Conservation (phyloP, 2,797 vertebrate species). For the Pithecia hirsuta region DNA sequence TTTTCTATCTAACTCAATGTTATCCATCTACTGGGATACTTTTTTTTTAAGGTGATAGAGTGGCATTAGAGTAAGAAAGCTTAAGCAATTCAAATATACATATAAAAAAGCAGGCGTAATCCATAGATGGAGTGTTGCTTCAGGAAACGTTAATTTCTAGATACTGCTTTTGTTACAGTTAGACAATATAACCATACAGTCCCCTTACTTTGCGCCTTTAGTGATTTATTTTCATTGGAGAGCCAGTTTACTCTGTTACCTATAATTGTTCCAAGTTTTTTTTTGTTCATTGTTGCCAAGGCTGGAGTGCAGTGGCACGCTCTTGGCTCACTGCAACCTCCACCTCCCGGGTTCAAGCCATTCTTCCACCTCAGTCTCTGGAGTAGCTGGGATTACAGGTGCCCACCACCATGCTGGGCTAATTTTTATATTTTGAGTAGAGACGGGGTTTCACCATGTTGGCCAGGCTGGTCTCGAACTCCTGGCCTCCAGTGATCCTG, state of each 20-base stretch:
- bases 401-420: neutral
- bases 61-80: neutral
- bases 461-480: neutral
- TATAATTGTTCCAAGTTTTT: neutral
- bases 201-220: neutral
- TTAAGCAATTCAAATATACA: neutral
- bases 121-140: neutral
- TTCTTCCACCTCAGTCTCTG: neutral
- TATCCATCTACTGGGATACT: neutral
- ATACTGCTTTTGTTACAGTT: neutral
- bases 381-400: neutral
- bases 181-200: neutral
- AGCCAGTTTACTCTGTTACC: conserved; percentile 17
- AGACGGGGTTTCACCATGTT: neutral
- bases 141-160: neutral
- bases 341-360: neutral
- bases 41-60: neutral
- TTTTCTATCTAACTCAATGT: neutral
- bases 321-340: neutral
- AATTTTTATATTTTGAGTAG: neutral
- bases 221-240: neutral
- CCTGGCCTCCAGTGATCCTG: neutral
- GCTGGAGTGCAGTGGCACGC: neutral
- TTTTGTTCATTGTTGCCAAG: too few species aligned
- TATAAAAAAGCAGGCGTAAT: neutral